phyloP scores from a whole-genome alignment of 2,797 vertebrate species.

The Hapalemur alaotrensis region DNA sequence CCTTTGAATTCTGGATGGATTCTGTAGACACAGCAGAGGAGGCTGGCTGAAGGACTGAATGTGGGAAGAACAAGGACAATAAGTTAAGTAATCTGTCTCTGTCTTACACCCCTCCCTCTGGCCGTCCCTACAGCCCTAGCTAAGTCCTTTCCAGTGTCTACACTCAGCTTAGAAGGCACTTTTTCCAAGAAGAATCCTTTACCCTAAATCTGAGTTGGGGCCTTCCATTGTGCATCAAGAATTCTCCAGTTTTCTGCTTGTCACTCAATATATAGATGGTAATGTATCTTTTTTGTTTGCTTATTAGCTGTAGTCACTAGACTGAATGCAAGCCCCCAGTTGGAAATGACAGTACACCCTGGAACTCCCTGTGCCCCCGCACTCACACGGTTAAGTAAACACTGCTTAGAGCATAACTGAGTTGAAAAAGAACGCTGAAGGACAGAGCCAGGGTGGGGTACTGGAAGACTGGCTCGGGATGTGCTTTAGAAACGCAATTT shows the following conservation, averaged over 20 bases:
- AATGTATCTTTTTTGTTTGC: background rate
- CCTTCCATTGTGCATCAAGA: background rate
- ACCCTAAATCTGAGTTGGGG: background rate
- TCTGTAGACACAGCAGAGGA: background rate
- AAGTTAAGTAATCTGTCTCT: background rate
- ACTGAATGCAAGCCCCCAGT: background rate
- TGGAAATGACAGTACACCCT: background rate
- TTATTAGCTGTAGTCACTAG: background rate
- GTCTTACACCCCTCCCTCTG: background rate
- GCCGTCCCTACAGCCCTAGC: background rate
- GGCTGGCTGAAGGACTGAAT: background rate
- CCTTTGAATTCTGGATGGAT: background rate
- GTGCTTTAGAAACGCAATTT: background rate
- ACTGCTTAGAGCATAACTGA: background rate
- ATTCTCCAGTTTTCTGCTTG: background rate
- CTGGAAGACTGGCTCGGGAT: background rate
- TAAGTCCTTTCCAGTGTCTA: too few relatives aligned
- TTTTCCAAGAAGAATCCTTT: background rate
- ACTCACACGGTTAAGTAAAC: background rate
- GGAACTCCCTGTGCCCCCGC: too few relatives aligned
- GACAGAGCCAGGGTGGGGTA: too few relatives aligned
- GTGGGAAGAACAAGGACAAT: background rate
- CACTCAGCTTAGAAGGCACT: background rate
- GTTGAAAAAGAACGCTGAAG: background rate
- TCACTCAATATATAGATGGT: background rate